These are phyloP conservation scores for Lithophane ornitopus DNA, from an alignment of 2,888 invertebrate species.

Conservation along the genomic window DNA sequence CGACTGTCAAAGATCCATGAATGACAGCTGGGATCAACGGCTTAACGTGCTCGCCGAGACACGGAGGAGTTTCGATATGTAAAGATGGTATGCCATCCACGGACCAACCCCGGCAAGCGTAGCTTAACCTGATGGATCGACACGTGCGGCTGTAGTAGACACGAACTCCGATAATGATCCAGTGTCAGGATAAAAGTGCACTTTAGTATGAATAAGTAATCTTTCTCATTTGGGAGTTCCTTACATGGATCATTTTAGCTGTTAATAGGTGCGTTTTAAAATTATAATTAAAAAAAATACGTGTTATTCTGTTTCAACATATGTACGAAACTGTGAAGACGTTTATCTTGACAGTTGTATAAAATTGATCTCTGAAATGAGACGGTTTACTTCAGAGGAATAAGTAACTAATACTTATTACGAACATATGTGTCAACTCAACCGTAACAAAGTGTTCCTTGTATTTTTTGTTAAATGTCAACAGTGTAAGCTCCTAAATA, in stretches of 20 bases:
- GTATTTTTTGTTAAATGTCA: conserved; percentile 9
- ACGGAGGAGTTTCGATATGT: no score
- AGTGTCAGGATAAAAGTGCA: not conserved
- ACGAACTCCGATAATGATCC: not conserved
- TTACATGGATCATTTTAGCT: not conserved
- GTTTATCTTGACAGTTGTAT: not conserved
- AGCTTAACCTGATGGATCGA: no score
- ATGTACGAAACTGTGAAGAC: not conserved
- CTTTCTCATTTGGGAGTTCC: not conserved
- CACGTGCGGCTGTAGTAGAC: no score
- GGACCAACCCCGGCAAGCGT: no score
- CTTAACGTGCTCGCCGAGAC: no score
- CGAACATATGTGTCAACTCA: not conserved
- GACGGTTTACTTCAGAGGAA: no score
- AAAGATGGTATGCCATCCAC: no score
- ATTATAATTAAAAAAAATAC: no score
- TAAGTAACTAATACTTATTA: no score
- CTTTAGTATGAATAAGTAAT: not conserved
- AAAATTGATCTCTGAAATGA: not conserved
- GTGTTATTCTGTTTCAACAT: not conserved
- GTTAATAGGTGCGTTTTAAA: not conserved
- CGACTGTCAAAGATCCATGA: no score
- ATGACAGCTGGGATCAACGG: no score
- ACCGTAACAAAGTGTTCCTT: not conserved
- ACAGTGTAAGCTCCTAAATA: not conserved